Conservation (phyloP, 2,113 vertebrate species). For the Sclerurus mexicanus region DNA sequence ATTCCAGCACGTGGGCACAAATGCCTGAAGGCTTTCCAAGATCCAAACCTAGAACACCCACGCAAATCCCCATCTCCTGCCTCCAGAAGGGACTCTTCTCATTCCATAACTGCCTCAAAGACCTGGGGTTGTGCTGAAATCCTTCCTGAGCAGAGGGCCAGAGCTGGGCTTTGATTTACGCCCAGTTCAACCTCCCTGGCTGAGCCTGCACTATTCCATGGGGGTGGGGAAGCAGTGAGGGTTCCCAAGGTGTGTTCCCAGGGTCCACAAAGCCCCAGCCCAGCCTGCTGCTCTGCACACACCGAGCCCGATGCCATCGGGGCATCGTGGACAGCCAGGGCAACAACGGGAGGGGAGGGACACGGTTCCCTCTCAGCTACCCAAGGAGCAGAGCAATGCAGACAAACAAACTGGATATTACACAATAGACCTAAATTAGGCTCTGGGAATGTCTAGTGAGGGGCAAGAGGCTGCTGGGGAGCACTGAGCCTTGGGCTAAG, state of each 20-base stretch:
- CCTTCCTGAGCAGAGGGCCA: neutral
- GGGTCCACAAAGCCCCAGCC: neutral
- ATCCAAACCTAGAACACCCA: neutral
- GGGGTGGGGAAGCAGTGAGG: neutral
- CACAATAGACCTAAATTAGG: neutral
- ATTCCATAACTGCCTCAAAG: neutral
- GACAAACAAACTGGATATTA: neutral
- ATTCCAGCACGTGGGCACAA: neutral
- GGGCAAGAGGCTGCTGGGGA: neutral
- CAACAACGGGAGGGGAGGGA: neutral
- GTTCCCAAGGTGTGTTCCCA: neutral
- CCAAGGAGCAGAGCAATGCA: neutral
- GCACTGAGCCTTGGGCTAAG: neutral
- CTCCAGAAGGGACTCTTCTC: neutral
- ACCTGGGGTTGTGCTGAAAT: neutral
- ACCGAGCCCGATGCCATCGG: neutral
- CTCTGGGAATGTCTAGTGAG: neutral
- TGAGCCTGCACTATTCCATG: neutral
- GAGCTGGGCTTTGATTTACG: neutral
- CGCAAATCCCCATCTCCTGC: neutral
- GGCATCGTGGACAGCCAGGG: rapidly evolving
- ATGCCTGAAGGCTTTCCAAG: neutral
- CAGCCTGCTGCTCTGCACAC: neutral
- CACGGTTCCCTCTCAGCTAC: neutral
- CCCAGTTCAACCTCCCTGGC: neutral